Evolutionary conservation across 2,113 vertebrate genomes (phyloP), one percentile per base, ranked within the genome.

Genomic region (Trematocara marginatum): DNA sequence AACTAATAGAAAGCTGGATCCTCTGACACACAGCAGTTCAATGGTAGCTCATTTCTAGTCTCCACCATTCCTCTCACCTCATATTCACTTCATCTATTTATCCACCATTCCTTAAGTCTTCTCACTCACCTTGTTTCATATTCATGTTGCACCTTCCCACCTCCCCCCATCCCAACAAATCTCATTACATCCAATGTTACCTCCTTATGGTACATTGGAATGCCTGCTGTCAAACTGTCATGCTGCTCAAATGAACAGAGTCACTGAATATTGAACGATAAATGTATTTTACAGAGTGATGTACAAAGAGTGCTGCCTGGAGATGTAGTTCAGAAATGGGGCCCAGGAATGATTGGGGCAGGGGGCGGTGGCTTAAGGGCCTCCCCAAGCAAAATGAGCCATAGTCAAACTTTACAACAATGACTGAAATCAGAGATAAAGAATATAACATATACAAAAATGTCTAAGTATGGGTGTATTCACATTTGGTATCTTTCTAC

Each of bases 1-100:
- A 82, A 90, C 90, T 87, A 91, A 92, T 85, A 82, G 89, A 92
- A 90, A 90, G 15, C 71, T 51, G 86, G 53, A 80, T 89, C 86
- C 69, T 92, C 78, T 78, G 90, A 90, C 80, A 88, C 78, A 53
- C 40, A 78, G 83, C 13, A 88, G 92, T 94, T 94, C 93, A 94
- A 95, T 95, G 88, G 88, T 92, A 90, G 86, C 87, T 90, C 89
- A 88, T 86, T 91, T 92, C 91, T 80, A 74, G 64, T 59, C 84
- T 86, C 26, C 7, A 12, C 66, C 84, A 66, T 84, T 61, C 76
- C 23, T 51, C 18, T 56, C 69, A 51, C 35, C 47, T 86, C 74
- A 12, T 86, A 80, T 57, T 74, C 61, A 64, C 80, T 52, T 81
- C 71, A 40, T 84, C 83, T 79, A 80, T 84, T 84, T 84, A 89